phyloP scores from a whole-genome alignment of 2,113 vertebrate species.

The Macquaria australasica region DNA sequence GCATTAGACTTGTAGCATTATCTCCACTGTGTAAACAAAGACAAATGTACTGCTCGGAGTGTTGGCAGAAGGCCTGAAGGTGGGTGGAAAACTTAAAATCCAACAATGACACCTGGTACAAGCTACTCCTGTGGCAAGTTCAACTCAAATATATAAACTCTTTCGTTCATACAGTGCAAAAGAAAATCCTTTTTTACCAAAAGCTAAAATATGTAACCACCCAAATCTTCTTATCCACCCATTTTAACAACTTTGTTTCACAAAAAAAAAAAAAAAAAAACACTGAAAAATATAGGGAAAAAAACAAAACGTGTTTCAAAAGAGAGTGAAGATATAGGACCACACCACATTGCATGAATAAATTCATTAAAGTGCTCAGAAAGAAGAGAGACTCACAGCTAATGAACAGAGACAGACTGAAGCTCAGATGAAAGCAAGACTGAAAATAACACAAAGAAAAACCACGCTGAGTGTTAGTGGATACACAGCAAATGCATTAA shows the following conservation, averaged over 20 bases:
- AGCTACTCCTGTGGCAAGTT: conserved; percentile 15
- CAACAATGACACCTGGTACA: not conserved
- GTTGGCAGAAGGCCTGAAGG: conserved; percentile 14
- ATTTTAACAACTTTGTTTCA: conserved; percentile 10
- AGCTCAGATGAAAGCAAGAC: not conserved
- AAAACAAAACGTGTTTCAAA: not conserved
- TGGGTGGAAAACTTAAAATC: not conserved
- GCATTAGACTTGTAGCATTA: not conserved
- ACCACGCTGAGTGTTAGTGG: conserved; percentile 16
- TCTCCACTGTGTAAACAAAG: conserved; percentile 46
- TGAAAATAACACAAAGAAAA: conserved; percentile 6
- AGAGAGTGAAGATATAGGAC: conserved; percentile 28
- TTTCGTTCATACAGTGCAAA: conserved; percentile 1
- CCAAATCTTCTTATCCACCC: not conserved
- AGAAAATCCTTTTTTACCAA: not conserved
- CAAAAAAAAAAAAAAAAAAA: not conserved
- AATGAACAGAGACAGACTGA: not conserved
- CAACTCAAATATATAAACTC: not conserved
- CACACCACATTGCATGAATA: conserved; percentile 34
- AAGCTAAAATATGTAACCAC: not conserved
- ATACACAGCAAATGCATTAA: conserved; percentile 23
- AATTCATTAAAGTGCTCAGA: conserved; percentile 57
- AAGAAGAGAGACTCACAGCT: not conserved
- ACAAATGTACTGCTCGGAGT: not conserved
- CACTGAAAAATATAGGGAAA: not conserved